These are phyloP conservation scores for Pseudomugil gertrudae DNA, from an alignment of 2,797 vertebrate genomes.

Conservation along the genomic window DNA sequence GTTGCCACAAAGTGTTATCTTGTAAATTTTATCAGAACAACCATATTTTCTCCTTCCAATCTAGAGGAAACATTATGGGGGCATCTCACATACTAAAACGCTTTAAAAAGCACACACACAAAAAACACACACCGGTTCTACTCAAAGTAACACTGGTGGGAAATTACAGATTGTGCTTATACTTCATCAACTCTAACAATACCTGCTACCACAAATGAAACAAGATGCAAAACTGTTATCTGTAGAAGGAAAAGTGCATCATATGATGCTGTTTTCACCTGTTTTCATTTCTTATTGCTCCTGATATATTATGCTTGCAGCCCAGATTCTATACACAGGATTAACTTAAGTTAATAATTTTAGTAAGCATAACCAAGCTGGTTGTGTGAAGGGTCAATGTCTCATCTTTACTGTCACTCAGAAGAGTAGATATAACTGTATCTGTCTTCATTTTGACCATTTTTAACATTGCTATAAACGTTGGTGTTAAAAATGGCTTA, in stretches of 20 bases:
- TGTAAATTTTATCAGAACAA: not conserved
- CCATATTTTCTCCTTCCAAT: not conserved
- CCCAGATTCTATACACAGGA: too few species aligned
- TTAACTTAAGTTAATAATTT: not conserved
- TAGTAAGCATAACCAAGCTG: constrained; percentile 1
- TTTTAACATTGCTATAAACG: not conserved
- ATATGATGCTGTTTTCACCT: not conserved
- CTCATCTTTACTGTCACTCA: not conserved
- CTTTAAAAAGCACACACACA: not conserved
- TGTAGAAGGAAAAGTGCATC: not conserved
- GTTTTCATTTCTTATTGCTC: not conserved
- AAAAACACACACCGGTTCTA: not conserved
- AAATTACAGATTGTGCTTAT: not conserved
- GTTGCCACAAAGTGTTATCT: not conserved
- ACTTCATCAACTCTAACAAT: not conserved
- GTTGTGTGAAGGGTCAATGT: not conserved
- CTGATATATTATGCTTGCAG: not conserved
- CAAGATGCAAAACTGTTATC: not conserved
- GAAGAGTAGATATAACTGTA: too few species aligned
- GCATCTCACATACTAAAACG: not conserved
- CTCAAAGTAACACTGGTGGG: not conserved
- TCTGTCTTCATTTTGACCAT: not conserved
- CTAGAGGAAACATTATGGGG: not conserved
- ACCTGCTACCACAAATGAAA: not conserved
- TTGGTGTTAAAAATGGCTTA: too few species aligned